Conservation (phyloP, 1,140 invertebrate species). For the Hesperophylax magnus region DNA sequence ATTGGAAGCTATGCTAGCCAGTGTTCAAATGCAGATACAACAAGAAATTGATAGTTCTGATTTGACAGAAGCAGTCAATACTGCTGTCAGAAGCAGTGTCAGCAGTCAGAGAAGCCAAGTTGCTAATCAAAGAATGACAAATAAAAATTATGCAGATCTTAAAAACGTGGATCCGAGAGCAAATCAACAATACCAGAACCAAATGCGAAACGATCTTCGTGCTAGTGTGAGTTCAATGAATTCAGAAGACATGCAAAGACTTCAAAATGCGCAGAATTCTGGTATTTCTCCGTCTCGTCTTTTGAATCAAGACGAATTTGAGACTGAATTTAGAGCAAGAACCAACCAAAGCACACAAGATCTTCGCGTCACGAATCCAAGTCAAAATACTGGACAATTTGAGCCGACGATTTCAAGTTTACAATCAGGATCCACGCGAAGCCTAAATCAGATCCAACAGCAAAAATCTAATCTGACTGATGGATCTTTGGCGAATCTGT, state of each 20-base stretch:
- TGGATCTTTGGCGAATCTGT: neutral
- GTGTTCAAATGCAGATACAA: conserved; percentile 67
- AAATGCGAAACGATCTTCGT: neutral
- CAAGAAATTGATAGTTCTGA: conserved; percentile 67
- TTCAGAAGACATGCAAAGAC: neutral
- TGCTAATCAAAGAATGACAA: too few species aligned
- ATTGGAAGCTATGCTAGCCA: conserved; percentile 67
- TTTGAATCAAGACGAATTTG: neutral
- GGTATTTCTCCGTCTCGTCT: neutral
- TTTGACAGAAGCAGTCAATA: conserved; percentile 12
- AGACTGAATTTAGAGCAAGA: conserved; percentile 3
- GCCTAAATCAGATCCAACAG: conserved; percentile 16
- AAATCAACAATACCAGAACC: neutral
- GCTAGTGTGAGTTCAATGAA: neutral
- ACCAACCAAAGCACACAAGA: neutral
- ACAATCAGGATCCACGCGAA: neutral
- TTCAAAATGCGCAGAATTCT: neutral
- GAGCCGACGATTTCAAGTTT: neutral
- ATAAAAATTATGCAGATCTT: too few species aligned
- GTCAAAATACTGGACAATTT: too few species aligned
- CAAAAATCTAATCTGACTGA: neutral
- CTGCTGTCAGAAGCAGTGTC: too few species aligned
- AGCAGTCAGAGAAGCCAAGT: too few species aligned
- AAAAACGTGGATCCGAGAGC: neutral
- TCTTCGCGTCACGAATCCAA: too few species aligned